Percentiles rank a stretch among this genome's conserved stretches.
Evolutionary conservation across 2,797 vertebrate genomes (phyloP).

Genomic region (Nyctalus aviator): DNA sequence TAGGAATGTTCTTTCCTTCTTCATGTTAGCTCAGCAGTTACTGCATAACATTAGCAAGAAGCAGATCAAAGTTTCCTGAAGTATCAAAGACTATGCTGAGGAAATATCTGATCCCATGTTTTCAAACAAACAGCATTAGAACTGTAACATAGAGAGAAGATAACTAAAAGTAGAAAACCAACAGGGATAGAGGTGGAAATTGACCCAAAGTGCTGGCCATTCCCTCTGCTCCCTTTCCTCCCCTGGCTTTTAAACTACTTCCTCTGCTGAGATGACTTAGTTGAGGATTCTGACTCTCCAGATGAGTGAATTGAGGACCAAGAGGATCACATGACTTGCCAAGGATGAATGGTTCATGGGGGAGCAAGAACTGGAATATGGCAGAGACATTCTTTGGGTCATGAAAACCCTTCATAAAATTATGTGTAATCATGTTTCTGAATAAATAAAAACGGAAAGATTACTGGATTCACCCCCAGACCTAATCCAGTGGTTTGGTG

Average conservation of each 20-base stretch:
- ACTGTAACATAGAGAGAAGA: neutral
- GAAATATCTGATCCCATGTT: neutral
- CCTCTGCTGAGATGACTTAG: neutral
- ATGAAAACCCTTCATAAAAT: neutral
- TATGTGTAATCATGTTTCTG: neutral
- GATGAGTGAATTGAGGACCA: neutral
- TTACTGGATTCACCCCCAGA: neutral
- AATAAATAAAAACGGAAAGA: neutral
- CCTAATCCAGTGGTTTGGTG: neutral
- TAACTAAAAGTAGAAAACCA: neutral
- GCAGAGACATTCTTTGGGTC: neutral
- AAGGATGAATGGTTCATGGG: neutral
- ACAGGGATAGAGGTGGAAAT: neutral
- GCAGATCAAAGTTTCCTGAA: neutral
- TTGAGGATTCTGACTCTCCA: neutral
- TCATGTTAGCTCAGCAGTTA: neutral
- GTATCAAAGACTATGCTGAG: neutral
- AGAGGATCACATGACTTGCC: neutral
- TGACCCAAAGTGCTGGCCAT: neutral
- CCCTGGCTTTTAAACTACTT: rapidly evolving
- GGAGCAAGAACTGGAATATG: neutral
- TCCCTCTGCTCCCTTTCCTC: neutral
- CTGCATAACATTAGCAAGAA: neutral
- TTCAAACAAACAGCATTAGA: neutral
- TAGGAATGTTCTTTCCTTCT: neutral